A percentile compares a stretch with the other conserved stretches of the same genome.
These are phyloP conservation scores for Xerus inauris DNA, from an alignment of 2,113 vertebrate genomes.

Conservation along the genomic window DNA sequence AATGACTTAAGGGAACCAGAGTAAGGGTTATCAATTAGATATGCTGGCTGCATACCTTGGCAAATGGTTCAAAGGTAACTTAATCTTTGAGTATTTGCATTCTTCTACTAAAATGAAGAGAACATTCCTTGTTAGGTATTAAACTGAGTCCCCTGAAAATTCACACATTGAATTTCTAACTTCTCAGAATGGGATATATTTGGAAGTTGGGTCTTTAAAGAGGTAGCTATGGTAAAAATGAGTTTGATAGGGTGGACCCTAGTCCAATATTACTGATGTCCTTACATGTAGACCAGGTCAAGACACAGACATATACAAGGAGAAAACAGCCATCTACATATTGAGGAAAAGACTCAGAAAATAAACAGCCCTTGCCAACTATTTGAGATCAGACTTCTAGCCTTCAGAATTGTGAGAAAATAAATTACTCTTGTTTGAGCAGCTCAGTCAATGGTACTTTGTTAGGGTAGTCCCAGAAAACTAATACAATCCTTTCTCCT, in stretches of 20 bases:
- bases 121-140: background rate
- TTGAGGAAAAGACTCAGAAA: background rate
- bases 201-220: background rate
- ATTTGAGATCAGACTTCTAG: background rate
- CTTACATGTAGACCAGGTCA: background rate
- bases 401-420: background rate
- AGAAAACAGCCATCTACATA: background rate
- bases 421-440: background rate
- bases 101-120: background rate
- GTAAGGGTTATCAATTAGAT: background rate
- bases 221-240: slow-evolving; percentile 18
- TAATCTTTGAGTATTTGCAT: background rate
- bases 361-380: background rate
- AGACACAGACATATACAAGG: background rate
- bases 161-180: background rate
- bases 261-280: background rate
- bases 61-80: background rate
- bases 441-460: background rate
- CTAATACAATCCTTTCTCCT: background rate
- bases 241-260: background rate
- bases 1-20: background rate
- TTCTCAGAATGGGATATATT: background rate
- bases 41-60: background rate
- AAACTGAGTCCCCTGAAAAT: background rate
- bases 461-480: background rate